A percentile compares a stretch with the other conserved stretches of the same genome.
Evolutionary conservation across 1,140 invertebrate species (phyloP).

Genomic region (Sycophaga agraensis): DNA sequence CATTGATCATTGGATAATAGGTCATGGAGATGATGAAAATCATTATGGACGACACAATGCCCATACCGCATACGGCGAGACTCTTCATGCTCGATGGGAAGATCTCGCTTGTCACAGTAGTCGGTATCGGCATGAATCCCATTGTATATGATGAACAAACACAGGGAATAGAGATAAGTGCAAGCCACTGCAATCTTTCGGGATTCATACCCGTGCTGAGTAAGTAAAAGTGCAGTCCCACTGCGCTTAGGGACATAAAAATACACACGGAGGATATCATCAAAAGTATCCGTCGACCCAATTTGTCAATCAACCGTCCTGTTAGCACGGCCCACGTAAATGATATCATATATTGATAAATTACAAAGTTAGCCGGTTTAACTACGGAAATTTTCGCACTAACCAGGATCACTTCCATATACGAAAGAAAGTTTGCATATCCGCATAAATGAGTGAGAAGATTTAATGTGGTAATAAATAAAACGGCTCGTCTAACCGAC

Average conservation of each 20-base stretch:
- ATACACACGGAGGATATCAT: slow-evolving; percentile 61
- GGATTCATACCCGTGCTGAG: slow-evolving; percentile 28
- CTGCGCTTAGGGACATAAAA: slow-evolving; percentile 52
- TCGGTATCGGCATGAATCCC: slow-evolving; percentile 69
- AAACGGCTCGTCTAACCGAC: slow-evolving; percentile 64
- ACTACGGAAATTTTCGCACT: slow-evolving; percentile 56
- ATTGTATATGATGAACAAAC: slow-evolving; percentile 39
- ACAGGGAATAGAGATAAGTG: slow-evolving; percentile 28
- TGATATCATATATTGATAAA: slow-evolving; percentile 68
- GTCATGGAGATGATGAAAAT: slow-evolving; percentile 61
- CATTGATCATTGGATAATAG: slow-evolving; percentile 64
- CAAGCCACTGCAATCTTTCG: slow-evolving; percentile 38
- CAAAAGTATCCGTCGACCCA: slow-evolving; percentile 68
- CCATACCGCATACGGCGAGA: slow-evolving; percentile 67
- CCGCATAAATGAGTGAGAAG: slow-evolving; percentile 74
- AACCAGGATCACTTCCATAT: slow-evolving; percentile 71
- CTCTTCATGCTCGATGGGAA: slow-evolving; percentile 70
- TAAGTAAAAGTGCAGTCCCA: slow-evolving; percentile 66
- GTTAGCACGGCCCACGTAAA: slow-evolving; percentile 62
- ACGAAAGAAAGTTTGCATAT: slow-evolving; percentile 71
- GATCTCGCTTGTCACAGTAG: slow-evolving; percentile 71
- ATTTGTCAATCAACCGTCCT: slow-evolving; percentile 66
- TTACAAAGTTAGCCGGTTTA: slow-evolving; percentile 57
- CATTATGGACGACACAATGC: slow-evolving; percentile 68
- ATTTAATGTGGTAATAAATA: slow-evolving; percentile 65